Base-by-base conservation (phyloP, 1,140 invertebrate genomes). In the Nasonia vitripennis region DNA sequence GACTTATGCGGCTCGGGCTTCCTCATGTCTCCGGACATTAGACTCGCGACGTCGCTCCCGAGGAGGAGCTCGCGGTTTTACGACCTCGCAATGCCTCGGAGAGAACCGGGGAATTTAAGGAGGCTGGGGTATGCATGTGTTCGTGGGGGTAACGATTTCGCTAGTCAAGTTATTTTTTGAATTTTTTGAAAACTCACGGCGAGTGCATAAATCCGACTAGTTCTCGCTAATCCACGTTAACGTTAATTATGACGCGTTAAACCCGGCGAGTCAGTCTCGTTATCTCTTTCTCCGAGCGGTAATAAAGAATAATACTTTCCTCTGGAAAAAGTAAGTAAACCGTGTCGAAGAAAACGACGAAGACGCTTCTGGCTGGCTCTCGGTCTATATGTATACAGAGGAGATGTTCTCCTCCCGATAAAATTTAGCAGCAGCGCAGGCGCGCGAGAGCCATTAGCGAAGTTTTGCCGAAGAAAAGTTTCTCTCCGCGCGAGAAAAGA, bases 371-470 rank as follows among this genome's bases (percentile, higher is more conserved):
- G 1, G 23, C 11, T 71, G 1, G 23, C 70, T 71, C 11, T 71
- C 11, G 11, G 4, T 1, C 55, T 45, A 7, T 45, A 45, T 62
- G 12, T 51, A 51, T 11, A 62, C 20, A 62, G 4, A 34, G 70
- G 31, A 71, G 70, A 71, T 71, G 70, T 31, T 27, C 70, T 71
- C 27, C n/a, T 62, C 3, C 55, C 17, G 77, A 27, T 37, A 80
- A 80, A 80, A 80, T 80, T 80, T 68, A 37, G 4, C 12, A 37
- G 4, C 12, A 80, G 62, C 34, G 34, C 34, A 3, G 20, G 31
- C 55, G 67, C 20, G 55, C 9, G 23, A 80, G 55, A 80, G 62
- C 27, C 34, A 80, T 80, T 80, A 68, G 17, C n/a, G 11, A 68
- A 80, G 55, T 68, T 80, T 37, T 20, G 1, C 23, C 20, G 7